These are phyloP conservation scores for Xyrichtys novacula DNA, from an alignment of 2,797 vertebrate genomes.

Conservation along the genomic window DNA sequence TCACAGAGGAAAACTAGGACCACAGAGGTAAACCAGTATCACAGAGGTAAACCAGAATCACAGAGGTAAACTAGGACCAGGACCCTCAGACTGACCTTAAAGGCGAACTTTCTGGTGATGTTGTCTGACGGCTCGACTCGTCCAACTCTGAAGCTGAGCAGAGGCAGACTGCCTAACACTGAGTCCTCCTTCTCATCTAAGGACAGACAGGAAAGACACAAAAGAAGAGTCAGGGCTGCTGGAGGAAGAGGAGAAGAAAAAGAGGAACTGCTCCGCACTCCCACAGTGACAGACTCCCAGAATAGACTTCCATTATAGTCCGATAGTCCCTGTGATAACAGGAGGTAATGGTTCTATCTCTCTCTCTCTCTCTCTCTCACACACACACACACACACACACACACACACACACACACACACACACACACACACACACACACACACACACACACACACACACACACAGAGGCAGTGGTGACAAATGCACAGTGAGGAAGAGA, in stretches of 20 bases:
- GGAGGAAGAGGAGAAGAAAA: neutral
- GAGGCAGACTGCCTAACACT: conserved; percentile 92
- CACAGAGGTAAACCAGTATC: neutral
- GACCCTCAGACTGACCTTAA: conserved; percentile 89
- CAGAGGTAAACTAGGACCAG: neutral
- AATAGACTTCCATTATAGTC: conserved; percentile 76
- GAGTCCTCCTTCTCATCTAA: conserved; percentile 95
- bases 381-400: conserved; percentile 17
- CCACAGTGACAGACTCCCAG: conserved; percentile 64
- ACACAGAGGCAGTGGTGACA: conserved; percentile 23
- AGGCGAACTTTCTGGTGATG: conserved; percentile 93
- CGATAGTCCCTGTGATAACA: conserved; percentile 47
- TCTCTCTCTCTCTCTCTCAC: no score
- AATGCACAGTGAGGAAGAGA: conserved; percentile 26
- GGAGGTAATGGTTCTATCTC: conserved; percentile 28
- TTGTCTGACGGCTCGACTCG: conserved; percentile 89
- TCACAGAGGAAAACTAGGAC: no score
- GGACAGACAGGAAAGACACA: neutral
- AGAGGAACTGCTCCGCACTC: conserved; percentile 23
- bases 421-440: conserved; percentile 22
- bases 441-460: conserved; percentile 24
- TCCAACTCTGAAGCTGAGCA: conserved; percentile 92
- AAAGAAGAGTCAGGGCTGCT: neutral
- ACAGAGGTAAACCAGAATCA: neutral
- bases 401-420: conserved; percentile 29